Percentiles rank a stretch among this genome's conserved stretches.
Conservation (phyloP, 2,888 invertebrate species). For the Neoscelio sp. region DNA sequence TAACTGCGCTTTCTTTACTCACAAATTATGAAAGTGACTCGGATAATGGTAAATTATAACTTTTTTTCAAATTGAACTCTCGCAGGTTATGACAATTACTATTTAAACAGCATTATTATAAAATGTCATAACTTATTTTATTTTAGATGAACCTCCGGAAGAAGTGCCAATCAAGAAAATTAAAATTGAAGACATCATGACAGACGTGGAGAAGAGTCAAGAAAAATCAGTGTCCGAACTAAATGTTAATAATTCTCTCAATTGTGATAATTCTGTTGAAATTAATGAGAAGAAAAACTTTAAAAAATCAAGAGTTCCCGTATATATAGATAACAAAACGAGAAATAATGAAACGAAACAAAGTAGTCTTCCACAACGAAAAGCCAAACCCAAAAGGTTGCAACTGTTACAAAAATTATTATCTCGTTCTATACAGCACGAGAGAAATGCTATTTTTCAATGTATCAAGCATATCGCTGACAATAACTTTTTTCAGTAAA, state of each 20-base stretch:
- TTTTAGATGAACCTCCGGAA: conserved; percentile 75
- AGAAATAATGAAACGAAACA: conserved; percentile 39
- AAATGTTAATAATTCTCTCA: conserved; percentile 20
- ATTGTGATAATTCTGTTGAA: too few species aligned
- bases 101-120: background rate
- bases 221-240: background rate
- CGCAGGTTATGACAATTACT: too few species aligned
- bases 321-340: background rate
- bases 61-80: too few species aligned
- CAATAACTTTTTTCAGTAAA: conserved; percentile 89
- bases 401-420: conserved; percentile 88
- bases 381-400: conserved; percentile 55
- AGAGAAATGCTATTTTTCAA: conserved; percentile 93
- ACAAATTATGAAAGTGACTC: conserved; percentile 78
- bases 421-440: conserved; percentile 91
- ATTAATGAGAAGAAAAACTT: conserved; percentile 5
- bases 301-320: background rate
- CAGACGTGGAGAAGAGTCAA: background rate
- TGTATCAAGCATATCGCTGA: conserved; percentile 92
- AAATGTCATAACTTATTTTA: conserved; percentile 34
- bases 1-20: conserved; percentile 72
- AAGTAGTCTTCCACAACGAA: background rate
- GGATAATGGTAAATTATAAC: conserved; percentile 72
- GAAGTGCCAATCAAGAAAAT: conserved; percentile 77
- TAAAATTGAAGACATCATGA: conserved; percentile 45